Base-by-base conservation (phyloP, 1,140 invertebrate species). In the Hestina assimilis region DNA sequence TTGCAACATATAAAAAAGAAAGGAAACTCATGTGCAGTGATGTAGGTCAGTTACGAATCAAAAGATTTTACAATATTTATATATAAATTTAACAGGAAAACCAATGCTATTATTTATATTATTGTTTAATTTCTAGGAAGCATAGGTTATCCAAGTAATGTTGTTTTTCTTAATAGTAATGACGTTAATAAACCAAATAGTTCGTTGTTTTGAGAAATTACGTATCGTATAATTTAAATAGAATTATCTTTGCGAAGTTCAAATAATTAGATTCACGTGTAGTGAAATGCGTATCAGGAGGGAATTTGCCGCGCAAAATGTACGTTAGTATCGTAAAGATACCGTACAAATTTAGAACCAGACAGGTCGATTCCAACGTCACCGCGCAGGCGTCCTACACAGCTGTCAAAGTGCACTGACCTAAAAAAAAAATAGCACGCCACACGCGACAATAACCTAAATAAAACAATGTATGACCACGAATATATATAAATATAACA, bases 401-500 rank as follows among this genome's bases (percentile, higher is more conserved):
- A 79, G 71, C 75, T 86, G 81, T 85, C 40, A 42, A 42, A 42
- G 40, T 42, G 40, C 40, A 83, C 69, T 86, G 83, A 84, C 83
- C 83, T 78, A 72, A 81, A 80, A n/a, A n/a, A n/a, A n/a, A 77
- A 75, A 70, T 72, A 77, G 62, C 78, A 82, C 72, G 72, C 72
- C 63, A 72, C 71, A 71, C 66, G 64, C 67, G 40, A 42, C 40
- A 19, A 42, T 42, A 42, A 42, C 40, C 40, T 42, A 83, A 74
- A 79, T 79, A 55, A 29, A 67, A 63, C 66, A 26, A 38, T 48
- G 42, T 47, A 53, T 42, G 41, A 57, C 21, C 9, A 53, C 38
- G 21, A 21, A 42, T 43, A 12, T 6, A 23, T 20, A 43, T 7
- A 48, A 47, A 41, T 42, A 17, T 47, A 35, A 26, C 35, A 46